phyloP scores from a whole-genome alignment of 1,140 invertebrate species.

The Heliconius melpomene region DNA sequence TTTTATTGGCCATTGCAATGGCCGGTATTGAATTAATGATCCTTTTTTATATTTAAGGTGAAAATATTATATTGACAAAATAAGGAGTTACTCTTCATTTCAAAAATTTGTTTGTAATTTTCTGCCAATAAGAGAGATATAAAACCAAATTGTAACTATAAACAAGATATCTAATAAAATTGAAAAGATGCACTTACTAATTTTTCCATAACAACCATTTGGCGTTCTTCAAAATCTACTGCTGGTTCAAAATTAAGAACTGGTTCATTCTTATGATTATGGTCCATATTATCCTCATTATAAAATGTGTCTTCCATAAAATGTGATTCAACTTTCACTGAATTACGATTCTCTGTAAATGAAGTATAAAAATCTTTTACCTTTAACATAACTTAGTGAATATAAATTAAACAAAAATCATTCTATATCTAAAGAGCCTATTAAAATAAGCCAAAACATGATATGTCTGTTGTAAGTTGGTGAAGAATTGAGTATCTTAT shows the following conservation, averaged over 20 bases:
- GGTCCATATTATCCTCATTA: slow-evolving; percentile 58
- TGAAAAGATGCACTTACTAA: slow-evolving; percentile 48
- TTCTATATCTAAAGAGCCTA: no score
- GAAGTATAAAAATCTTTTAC: slow-evolving; percentile 10
- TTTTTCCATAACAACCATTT: slow-evolving; percentile 69
- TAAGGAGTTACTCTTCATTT: no score
- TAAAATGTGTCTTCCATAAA: slow-evolving; percentile 57
- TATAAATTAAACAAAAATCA: no score
- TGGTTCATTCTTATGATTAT: slow-evolving; percentile 56
- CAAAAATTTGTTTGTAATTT: no score
- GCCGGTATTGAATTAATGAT: no score
- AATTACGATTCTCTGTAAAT: slow-evolving; percentile 47
- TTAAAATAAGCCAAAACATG: no score
- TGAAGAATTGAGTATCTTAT: no score
- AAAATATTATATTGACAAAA: no score
- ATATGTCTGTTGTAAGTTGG: no score
- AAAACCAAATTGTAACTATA: neutral
- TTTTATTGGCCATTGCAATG: neutral
- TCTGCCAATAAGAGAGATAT: no score
- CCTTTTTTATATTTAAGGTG: no score
- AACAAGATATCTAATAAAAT: neutral
- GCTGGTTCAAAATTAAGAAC: slow-evolving; percentile 51
- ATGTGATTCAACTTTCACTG: slow-evolving; percentile 63
- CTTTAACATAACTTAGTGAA: no score
- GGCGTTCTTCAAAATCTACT: slow-evolving; percentile 58